Evolutionary conservation across 2,113 vertebrate species (phyloP).

Genomic region (Axis porcinus): DNA sequence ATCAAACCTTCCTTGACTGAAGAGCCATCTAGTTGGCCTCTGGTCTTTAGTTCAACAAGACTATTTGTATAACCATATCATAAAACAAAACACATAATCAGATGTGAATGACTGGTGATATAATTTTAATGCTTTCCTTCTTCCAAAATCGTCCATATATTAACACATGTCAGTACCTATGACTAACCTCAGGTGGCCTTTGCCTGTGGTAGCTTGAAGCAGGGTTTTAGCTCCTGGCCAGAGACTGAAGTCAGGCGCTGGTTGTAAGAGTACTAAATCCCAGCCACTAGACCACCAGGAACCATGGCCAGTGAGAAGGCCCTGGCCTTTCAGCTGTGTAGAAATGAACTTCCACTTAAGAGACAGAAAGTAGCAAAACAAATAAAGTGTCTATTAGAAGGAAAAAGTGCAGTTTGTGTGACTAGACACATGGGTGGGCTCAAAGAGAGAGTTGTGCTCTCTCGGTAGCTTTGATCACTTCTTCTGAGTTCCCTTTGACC

Average conservation of each 20-base stretch:
- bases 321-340: background rate
- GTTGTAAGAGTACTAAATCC: fast-evolving
- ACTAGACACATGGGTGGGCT: background rate
- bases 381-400: background rate
- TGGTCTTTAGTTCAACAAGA: background rate
- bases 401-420: background rate
- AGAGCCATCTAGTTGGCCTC: background rate
- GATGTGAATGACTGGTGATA: background rate
- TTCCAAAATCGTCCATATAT: background rate
- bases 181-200: background rate
- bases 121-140: background rate
- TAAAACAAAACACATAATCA: background rate
- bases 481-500: background rate
- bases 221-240: background rate
- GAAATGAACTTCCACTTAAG: background rate
- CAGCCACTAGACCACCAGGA: background rate
- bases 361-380: background rate
- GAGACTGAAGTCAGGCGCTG: background rate
- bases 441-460: background rate
- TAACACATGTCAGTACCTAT: background rate
- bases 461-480: background rate
- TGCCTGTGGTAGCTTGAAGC: background rate
- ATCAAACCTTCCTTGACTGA: background rate
- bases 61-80: background rate
- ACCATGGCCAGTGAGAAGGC: background rate